A percentile compares a stretch with the other conserved stretches of the same genome.
These are phyloP conservation scores for Martes martes DNA, from an alignment of 2,113 vertebrate species.

Conservation along the genomic window DNA sequence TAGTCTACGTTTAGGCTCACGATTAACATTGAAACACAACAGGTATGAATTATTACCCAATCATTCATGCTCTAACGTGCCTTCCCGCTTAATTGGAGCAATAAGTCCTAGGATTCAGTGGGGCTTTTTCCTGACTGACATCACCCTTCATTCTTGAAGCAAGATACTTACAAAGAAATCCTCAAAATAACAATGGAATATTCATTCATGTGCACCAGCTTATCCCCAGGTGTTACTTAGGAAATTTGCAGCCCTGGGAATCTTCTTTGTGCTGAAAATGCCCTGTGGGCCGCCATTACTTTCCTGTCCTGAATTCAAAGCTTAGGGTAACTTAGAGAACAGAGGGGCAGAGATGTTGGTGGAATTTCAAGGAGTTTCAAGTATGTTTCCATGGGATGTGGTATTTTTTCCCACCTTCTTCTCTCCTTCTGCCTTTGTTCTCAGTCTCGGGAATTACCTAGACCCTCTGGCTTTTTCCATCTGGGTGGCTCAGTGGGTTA, in stretches of 20 bases:
- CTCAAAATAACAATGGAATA: conserved; percentile 59
- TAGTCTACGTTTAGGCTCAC: conserved; percentile 38
- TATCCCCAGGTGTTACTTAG: conserved; percentile 24
- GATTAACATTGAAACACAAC: conserved; percentile 53
- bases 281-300: neutral
- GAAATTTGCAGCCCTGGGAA: conserved; percentile 20
- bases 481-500: neutral
- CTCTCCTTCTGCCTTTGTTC: neutral
- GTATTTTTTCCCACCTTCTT: neutral
- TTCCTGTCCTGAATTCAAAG: neutral
- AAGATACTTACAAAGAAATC: conserved; percentile 59
- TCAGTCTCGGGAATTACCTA: neutral
- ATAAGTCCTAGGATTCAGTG: conserved; percentile 59
- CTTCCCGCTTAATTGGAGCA: conserved; percentile 69
- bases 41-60: conserved; percentile 72
- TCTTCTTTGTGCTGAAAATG: conserved; percentile 31
- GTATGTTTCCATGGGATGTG: neutral
- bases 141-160: conserved; percentile 67
- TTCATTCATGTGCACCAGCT: conserved; percentile 45
- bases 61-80: conserved; percentile 71
- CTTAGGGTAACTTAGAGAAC: neutral
- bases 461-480: neutral
- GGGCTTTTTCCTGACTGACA: conserved; percentile 52
- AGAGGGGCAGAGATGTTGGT: neutral
- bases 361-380: neutral